phyloP scores from a whole-genome alignment of 2,888 invertebrate species.

The Trachelus stipa region DNA sequence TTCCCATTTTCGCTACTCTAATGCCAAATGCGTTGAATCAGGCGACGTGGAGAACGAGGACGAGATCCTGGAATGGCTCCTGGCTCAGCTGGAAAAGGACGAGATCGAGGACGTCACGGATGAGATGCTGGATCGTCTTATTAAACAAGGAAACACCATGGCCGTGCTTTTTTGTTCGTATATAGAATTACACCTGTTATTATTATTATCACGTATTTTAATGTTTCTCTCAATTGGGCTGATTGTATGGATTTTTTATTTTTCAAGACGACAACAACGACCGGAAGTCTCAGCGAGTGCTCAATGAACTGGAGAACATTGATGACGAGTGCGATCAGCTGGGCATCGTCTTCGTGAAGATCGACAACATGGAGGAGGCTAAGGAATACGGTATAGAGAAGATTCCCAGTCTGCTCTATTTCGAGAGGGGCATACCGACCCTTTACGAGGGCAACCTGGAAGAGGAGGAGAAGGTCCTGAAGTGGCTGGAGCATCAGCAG shows the following conservation, averaged over 20 bases:
- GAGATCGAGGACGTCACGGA: conserved; percentile 96
- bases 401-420: conserved; percentile 86
- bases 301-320: conserved; percentile 92
- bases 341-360: conserved; percentile 92
- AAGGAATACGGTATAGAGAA: conserved; percentile 92
- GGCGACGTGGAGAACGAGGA: conserved; percentile 90
- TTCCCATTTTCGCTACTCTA: too few relatives aligned
- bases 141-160: conserved; percentile 88
- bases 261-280: conserved; percentile 87
- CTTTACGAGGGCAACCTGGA: conserved; percentile 86
- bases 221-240: too few relatives aligned
- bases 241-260: conserved; percentile 12
- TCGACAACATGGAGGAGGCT: conserved; percentile 90
- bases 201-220: too few relatives aligned
- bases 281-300: conserved; percentile 84
- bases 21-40: conserved; percentile 39
- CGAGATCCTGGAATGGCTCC: conserved; percentile 88
- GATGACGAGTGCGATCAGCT: conserved; percentile 92
- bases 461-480: conserved; percentile 88
- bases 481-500: conserved; percentile 87
- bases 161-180: conserved; percentile 91
- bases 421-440: conserved; percentile 88
- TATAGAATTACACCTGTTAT: background rate
- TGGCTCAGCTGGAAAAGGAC: conserved; percentile 88
- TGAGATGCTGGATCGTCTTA: conserved; percentile 90